Conservation (phyloP, 2,888 invertebrate genomes). For the Leptogaster cylindrica region DNA sequence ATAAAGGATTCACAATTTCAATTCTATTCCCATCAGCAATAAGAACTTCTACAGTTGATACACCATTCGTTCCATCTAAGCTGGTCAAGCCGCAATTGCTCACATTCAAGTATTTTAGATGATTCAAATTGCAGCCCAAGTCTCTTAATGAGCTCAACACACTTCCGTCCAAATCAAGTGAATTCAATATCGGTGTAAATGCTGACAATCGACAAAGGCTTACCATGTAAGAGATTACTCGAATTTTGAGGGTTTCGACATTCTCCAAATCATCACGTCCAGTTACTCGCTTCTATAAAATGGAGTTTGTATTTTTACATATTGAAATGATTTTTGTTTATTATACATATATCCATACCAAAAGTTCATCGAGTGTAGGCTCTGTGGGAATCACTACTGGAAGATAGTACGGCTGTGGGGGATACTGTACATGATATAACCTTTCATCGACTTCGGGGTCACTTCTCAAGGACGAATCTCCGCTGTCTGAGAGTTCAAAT, state of each 20-base stretch:
- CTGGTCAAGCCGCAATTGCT: constrained; percentile 70
- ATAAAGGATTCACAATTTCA: constrained; percentile 68
- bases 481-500: constrained; percentile 38
- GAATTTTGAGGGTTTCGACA: constrained; percentile 67
- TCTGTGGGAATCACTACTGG: constrained; percentile 67
- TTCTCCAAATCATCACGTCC: constrained; percentile 62
- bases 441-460: constrained; percentile 52
- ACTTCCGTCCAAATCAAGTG: constrained; percentile 72
- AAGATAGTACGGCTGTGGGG: constrained; percentile 62
- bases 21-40: constrained; percentile 70
- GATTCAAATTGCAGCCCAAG: constrained; percentile 70
- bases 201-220: constrained; percentile 70
- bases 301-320: neutral
- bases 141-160: constrained; percentile 71
- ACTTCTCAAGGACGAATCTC: constrained; percentile 42
- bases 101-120: constrained; percentile 64
- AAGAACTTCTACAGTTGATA: constrained; percentile 68
- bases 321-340: too few species aligned
- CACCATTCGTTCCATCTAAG: constrained; percentile 72
- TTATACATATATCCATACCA: constrained; percentile 60
- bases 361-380: constrained; percentile 66
- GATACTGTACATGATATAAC: constrained; percentile 49
- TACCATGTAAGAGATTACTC: constrained; percentile 70
- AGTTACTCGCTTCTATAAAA: constrained; percentile 54
- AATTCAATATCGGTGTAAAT: constrained; percentile 68